phyloP scores from a whole-genome alignment of 2,797 vertebrate genomes.

The Etheostoma perlongum region DNA sequence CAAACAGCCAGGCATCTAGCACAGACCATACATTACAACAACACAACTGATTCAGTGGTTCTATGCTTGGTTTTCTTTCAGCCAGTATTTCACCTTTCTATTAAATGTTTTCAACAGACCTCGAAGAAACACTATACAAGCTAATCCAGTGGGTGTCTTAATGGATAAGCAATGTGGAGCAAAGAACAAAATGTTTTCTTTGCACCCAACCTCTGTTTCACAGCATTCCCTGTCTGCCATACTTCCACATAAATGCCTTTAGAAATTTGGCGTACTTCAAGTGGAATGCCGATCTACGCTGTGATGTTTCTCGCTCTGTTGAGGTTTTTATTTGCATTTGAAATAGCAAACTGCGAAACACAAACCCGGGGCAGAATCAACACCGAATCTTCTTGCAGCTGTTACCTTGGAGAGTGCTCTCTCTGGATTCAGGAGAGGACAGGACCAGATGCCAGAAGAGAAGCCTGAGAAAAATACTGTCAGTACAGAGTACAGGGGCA shows the following conservation, averaged over 20 bases:
- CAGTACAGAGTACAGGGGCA: background rate
- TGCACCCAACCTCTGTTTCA: background rate
- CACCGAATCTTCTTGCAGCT: constrained; percentile 48
- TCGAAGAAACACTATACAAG: background rate
- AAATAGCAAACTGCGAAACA: constrained; percentile 27
- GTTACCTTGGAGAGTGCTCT: constrained; percentile 29
- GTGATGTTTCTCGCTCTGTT: background rate
- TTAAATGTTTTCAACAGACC: background rate
- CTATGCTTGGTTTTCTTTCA: no score
- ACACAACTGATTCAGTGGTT: no score
- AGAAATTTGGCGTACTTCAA: constrained; percentile 7
- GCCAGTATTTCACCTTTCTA: no score
- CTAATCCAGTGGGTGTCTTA: constrained; percentile 16
- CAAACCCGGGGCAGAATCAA: constrained; percentile 38
- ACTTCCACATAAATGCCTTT: constrained; percentile 10
- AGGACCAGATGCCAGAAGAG: constrained; percentile 32
- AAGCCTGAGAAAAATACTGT: constrained; percentile 10
- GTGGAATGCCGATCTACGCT: background rate
- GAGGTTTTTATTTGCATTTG: constrained; percentile 30
- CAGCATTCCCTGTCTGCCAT: background rate
- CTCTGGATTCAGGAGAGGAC: constrained; percentile 24
- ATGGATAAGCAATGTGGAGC: constrained; percentile 21
- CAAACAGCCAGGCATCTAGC: no score
- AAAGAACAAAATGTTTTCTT: constrained; percentile 5
- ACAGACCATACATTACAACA: no score